Conservation (phyloP, 2,888 invertebrate species). For the Cheilosia variabilis region DNA sequence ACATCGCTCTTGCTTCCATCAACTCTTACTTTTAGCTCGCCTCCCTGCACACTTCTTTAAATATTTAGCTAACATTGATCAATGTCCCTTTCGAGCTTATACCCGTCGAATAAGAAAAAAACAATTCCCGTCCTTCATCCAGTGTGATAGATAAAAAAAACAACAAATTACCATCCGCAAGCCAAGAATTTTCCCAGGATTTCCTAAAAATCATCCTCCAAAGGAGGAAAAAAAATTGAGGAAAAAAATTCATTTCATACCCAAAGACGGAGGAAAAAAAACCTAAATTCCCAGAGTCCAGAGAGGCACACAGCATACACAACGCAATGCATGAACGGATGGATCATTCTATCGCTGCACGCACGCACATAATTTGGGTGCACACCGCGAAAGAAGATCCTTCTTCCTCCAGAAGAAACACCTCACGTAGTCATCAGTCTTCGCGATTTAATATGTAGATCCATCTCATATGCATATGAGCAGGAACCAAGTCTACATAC, state of each 20-base stretch:
- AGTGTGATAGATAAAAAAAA: conserved; percentile 35
- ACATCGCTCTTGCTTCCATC: neutral
- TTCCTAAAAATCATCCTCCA: conserved; percentile 40
- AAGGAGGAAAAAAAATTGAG: conserved; percentile 44
- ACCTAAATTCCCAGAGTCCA: conserved; percentile 74
- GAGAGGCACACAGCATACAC: conserved; percentile 44
- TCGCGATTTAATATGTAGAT: conserved; percentile 74
- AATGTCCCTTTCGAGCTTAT: conserved; percentile 6
- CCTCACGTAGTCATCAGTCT: conserved; percentile 66
- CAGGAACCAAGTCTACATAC: conserved; percentile 50
- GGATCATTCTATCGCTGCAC: conserved; percentile 71
- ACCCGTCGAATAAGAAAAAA: conserved; percentile 2
- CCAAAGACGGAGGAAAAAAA: conserved; percentile 62
- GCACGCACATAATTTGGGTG: conserved; percentile 68
- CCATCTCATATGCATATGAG: conserved; percentile 72
- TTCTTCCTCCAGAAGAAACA: conserved; percentile 56
- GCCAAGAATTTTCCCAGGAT: conserved; percentile 66
- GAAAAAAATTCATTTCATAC: conserved; percentile 69
- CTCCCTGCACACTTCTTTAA: conserved; percentile 5
- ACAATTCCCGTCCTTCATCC: neutral
- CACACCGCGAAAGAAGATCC: conserved; percentile 75
- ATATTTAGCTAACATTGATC: conserved; percentile 49
- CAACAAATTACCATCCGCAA: conserved; percentile 53
- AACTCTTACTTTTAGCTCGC: conserved; percentile 48
- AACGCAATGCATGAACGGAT: conserved; percentile 35